phyloP scores from a whole-genome alignment of 2,797 vertebrate genomes.

The Nyctalus aviator region DNA sequence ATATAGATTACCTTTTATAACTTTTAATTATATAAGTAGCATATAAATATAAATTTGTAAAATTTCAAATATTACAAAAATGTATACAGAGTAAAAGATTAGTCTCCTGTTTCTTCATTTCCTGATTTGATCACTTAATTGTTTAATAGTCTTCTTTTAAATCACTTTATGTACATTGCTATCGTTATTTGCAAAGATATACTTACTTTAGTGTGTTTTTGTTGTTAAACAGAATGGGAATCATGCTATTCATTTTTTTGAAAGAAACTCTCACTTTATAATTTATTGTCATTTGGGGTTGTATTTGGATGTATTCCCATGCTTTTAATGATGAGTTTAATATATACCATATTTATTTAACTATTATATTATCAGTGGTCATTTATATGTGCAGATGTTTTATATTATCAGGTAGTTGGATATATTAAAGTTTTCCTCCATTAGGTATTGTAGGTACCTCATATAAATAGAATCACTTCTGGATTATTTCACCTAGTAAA shows the following conservation, averaged over 20 bases:
- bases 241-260: not conserved
- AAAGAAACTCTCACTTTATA: not conserved
- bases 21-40: constrained; percentile 24
- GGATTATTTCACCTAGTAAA: not conserved
- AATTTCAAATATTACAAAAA: constrained; percentile 35
- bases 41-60: not conserved
- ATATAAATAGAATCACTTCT: not conserved
- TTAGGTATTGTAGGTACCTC: not conserved
- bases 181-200: not conserved
- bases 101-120: constrained; percentile 12
- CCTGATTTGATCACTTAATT: constrained; percentile 6
- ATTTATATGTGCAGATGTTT: not conserved
- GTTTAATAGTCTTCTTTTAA: not conserved
- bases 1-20: constrained; percentile 32
- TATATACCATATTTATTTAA: not conserved
- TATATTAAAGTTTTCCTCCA: not conserved
- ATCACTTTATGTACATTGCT: not conserved
- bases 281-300: not conserved
- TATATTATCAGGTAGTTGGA: not conserved
- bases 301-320: not conserved
- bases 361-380: not conserved
- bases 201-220: not conserved
- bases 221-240: constrained; percentile 14
- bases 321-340: not conserved
- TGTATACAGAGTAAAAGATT: not conserved